Conservation (phyloP, 2,888 invertebrate genomes). For the Eupithecia dodoneata region DNA sequence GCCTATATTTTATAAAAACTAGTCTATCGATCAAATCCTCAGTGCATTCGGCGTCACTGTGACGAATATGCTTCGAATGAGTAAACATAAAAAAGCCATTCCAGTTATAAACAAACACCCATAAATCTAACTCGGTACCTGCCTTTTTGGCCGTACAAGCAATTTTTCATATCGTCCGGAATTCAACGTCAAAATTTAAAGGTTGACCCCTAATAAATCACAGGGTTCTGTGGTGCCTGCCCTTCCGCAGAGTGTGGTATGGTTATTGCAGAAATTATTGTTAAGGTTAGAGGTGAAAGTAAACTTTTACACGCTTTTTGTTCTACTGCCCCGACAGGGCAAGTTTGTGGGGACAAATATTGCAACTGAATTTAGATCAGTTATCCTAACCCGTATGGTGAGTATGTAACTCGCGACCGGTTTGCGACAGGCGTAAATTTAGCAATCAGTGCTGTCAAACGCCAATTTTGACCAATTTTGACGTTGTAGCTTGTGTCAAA, state of each 20-base stretch:
- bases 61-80: conserved; percentile 2
- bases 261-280: neutral
- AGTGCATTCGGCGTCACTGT: neutral
- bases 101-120: conserved; percentile 29
- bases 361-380: too few species aligned
- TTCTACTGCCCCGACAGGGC: too few species aligned
- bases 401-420: too few species aligned
- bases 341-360: too few species aligned
- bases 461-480: too few species aligned
- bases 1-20: too few species aligned
- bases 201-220: conserved; percentile 48
- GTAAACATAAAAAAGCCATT: conserved; percentile 16
- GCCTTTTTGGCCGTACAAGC: conserved; percentile 37
- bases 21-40: neutral
- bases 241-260: neutral
- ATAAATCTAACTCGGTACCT: conserved; percentile 39
- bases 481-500: too few species aligned
- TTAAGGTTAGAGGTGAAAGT: neutral
- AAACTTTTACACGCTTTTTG: too few species aligned
- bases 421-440: too few species aligned
- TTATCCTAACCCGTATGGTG: too few species aligned
- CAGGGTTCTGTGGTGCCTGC: conserved; percentile 3
- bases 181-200: conserved; percentile 49
- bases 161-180: conserved; percentile 49
- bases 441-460: too few species aligned